Evolutionary conservation across 2,797 vertebrate genomes (phyloP).

Genomic region (Okamejei kenojei): DNA sequence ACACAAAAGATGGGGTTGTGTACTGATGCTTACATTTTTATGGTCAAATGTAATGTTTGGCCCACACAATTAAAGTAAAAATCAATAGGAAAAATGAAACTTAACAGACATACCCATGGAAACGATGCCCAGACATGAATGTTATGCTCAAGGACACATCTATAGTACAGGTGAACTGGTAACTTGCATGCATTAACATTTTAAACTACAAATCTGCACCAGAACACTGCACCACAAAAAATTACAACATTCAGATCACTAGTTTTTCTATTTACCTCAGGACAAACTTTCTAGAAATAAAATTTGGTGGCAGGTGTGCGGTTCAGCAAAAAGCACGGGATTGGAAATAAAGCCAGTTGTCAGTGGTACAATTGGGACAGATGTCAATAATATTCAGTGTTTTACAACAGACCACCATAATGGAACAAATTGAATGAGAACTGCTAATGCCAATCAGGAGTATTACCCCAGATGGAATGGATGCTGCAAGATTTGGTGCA

Average conservation of each 20-base stretch:
- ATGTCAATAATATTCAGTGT: background rate
- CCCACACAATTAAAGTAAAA: background rate
- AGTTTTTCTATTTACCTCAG: background rate
- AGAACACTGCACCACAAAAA: background rate
- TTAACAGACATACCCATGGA: background rate
- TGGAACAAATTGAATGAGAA: background rate
- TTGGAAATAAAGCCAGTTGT: background rate
- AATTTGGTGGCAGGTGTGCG: background rate
- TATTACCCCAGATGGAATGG: background rate
- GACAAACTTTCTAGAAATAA: background rate
- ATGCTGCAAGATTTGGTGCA: background rate
- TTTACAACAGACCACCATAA: background rate
- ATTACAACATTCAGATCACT: background rate
- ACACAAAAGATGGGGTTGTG: background rate
- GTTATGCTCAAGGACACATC: background rate
- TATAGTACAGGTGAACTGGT: background rate
- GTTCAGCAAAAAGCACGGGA: background rate
- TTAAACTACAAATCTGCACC: background rate
- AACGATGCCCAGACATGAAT: background rate
- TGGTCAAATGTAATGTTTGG: background rate
- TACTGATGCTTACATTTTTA: background rate
- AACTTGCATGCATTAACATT: background rate
- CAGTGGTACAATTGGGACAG: background rate
- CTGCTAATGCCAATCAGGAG: background rate
- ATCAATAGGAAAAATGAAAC: background rate